Conservation (phyloP, 92 coral and sea anemone species). For the Porites cylindrica region DNA sequence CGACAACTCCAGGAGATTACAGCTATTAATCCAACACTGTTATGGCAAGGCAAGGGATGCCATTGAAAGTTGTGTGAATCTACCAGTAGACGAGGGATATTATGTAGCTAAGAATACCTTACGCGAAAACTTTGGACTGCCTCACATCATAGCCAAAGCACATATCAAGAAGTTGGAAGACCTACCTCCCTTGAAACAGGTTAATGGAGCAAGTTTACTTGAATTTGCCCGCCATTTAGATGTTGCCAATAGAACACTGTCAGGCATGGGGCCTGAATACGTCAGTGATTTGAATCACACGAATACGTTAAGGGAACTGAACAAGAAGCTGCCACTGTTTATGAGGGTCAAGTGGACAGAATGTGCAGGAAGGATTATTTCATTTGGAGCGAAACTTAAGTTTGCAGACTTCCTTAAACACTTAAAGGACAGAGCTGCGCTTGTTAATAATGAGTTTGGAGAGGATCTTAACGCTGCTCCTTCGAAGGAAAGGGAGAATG, state of each 20-base stretch:
- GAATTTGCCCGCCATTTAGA: conserved; percentile 63
- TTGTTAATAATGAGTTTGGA: conserved; percentile 79
- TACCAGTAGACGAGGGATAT: conserved; percentile 68
- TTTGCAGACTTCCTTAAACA: conserved; percentile 55
- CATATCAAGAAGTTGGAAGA: conserved; percentile 61
- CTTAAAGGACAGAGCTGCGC: conserved; percentile 66
- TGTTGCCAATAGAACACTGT: conserved; percentile 68
- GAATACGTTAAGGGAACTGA: conserved; percentile 61
- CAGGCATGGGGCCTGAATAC: conserved; percentile 76
- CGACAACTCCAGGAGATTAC: conserved; percentile 44
- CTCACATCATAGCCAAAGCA: conserved; percentile 69
- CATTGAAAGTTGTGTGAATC: conserved; percentile 75
- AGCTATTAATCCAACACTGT: conserved; percentile 74
- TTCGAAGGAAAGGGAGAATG: conserved; percentile 23
- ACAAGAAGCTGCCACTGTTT: conserved; percentile 64
- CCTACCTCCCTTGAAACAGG: conserved; percentile 56
- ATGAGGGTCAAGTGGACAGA: conserved; percentile 78
- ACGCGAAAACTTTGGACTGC: conserved; percentile 60
- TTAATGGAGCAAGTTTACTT: conserved; percentile 57
- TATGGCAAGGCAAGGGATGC: conserved; percentile 76
- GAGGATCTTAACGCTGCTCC: conserved; percentile 37
- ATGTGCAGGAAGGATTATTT: conserved; percentile 69
- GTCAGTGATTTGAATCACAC: conserved; percentile 63
- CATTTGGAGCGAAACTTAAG: conserved; percentile 54
- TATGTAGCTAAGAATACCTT: conserved; percentile 59